Conservation (phyloP, 2,113 vertebrate genomes). For the Acanthochromis polyacanthus region DNA sequence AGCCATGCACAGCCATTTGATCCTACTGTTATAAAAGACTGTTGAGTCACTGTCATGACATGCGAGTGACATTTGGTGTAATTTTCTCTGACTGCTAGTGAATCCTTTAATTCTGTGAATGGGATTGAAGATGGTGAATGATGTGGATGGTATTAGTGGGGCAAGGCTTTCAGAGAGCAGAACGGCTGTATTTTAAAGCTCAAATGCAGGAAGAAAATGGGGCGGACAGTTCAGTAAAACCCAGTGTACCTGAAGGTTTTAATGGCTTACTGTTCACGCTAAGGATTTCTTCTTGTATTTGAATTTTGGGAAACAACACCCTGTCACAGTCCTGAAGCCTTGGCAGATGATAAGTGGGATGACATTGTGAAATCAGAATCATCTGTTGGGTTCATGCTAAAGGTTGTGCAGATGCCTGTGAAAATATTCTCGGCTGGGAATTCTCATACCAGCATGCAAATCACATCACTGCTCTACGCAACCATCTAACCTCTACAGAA, state of each 20-base stretch:
- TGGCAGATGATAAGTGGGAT: background rate
- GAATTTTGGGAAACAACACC: slow-evolving; percentile 19
- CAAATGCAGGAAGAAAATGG: slow-evolving; percentile 38
- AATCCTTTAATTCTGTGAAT: slow-evolving; percentile 1
- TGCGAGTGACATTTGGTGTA: slow-evolving; percentile 28
- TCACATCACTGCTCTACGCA: background rate
- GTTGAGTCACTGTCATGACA: slow-evolving; percentile 41
- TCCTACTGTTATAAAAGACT: background rate
- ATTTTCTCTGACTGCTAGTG: slow-evolving; percentile 15
- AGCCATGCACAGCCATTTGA: slow-evolving; percentile 72
- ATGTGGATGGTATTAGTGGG: slow-evolving; percentile 40
- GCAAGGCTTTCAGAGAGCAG: slow-evolving; percentile 40
- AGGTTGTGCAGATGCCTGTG: background rate
- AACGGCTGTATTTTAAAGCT: slow-evolving; percentile 37
- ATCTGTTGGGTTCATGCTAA: background rate
- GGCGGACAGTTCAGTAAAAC: background rate
- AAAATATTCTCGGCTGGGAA: background rate
- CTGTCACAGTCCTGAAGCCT: slow-evolving; percentile 20
- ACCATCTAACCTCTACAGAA: background rate
- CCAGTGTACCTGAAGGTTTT: background rate
- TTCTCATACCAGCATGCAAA: slow-evolving; percentile 55
- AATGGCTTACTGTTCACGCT: background rate
- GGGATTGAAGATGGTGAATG: slow-evolving; percentile 9
- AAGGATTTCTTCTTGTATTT: slow-evolving; percentile 43
- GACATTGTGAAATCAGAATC: background rate